A percentile compares a stretch with the other conserved stretches of the same genome.
Evolutionary conservation across 2,113 vertebrate species (phyloP).

Genomic region (Columba janthina): DNA sequence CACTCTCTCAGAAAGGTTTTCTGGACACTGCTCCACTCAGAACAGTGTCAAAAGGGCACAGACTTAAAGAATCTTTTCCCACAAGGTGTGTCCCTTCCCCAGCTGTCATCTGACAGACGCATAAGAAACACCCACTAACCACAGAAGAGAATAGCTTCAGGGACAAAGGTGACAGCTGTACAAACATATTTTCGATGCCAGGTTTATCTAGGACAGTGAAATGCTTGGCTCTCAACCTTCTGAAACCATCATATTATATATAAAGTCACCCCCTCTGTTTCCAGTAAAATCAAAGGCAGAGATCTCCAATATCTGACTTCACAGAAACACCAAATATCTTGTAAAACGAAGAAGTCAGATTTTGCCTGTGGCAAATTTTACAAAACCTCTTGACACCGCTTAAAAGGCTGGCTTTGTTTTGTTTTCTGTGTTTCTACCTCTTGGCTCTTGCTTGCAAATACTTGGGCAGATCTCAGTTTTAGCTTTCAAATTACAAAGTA

Average conservation of each 20-base stretch:
- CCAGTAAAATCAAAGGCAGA: neutral
- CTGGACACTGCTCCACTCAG: neutral
- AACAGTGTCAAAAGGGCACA: constrained; percentile 43
- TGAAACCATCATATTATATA: neutral
- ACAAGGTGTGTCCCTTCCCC: constrained; percentile 57
- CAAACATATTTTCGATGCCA: constrained; percentile 50
- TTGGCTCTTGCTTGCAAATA: neutral
- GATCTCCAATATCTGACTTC: neutral
- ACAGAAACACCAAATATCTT: neutral
- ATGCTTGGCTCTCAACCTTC: neutral
- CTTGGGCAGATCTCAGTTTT: constrained; percentile 60
- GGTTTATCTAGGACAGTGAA: constrained; percentile 28
- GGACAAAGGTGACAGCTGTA: constrained; percentile 59
- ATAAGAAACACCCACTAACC: constrained; percentile 44
- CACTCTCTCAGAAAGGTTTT: constrained; percentile 8
- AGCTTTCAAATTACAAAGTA: constrained; percentile 70
- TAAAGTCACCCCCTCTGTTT: neutral
- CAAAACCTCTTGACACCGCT: constrained; percentile 19
- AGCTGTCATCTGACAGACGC: neutral
- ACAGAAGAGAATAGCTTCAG: constrained; percentile 42
- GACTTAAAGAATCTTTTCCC: constrained; percentile 50
- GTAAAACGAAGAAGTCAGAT: neutral
- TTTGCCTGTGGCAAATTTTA: constrained; percentile 18
- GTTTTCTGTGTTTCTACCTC: constrained; percentile 35
- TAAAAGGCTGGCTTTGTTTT: neutral